Conservation (phyloP, 2,113 vertebrate species). For the Menidia beryllina region DNA sequence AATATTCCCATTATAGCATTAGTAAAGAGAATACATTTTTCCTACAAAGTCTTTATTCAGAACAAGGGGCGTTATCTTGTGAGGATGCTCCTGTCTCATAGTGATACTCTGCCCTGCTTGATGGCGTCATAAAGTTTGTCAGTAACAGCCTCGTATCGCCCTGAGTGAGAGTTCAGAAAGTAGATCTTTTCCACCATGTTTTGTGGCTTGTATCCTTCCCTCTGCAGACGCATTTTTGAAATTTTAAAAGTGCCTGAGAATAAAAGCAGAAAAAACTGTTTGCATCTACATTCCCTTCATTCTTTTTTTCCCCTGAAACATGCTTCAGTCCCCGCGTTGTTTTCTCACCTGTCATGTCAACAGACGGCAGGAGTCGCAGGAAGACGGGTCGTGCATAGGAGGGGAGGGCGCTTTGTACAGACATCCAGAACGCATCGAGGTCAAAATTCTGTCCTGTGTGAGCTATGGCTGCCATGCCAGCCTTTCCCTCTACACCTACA, state of each 20-base stretch:
- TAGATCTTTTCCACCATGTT: slow-evolving; percentile 82
- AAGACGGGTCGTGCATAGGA: slow-evolving; percentile 90
- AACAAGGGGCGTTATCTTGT: not conserved
- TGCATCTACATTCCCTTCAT: not conserved
- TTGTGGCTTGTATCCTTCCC: slow-evolving; percentile 84
- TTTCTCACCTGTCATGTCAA: slow-evolving; percentile 90
- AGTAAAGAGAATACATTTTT: too few species aligned
- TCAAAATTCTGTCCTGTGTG: slow-evolving; percentile 79
- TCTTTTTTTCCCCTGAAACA: not conserved
- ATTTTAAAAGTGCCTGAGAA: slow-evolving; percentile 90
- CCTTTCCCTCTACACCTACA: slow-evolving; percentile 90
- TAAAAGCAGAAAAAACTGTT: not conserved
- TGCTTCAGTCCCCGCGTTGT: not conserved
- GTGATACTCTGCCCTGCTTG: slow-evolving; percentile 72
- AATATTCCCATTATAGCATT: too few species aligned
- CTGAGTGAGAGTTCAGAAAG: slow-evolving; percentile 84
- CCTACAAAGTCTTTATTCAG: too few species aligned
- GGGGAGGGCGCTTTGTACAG: slow-evolving; percentile 84
- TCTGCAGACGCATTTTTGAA: slow-evolving; percentile 87
- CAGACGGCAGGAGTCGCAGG: slow-evolving; percentile 85
- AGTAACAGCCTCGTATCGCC: slow-evolving; percentile 83
- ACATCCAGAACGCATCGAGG: slow-evolving; percentile 79
- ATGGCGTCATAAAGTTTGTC: slow-evolving; percentile 79
- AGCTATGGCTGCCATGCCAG: slow-evolving; percentile 89
- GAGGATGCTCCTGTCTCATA: slow-evolving; percentile 64